These are phyloP conservation scores for Teleiodes luculella DNA, from an alignment of 2,888 invertebrate species.

Conservation along the genomic window DNA sequence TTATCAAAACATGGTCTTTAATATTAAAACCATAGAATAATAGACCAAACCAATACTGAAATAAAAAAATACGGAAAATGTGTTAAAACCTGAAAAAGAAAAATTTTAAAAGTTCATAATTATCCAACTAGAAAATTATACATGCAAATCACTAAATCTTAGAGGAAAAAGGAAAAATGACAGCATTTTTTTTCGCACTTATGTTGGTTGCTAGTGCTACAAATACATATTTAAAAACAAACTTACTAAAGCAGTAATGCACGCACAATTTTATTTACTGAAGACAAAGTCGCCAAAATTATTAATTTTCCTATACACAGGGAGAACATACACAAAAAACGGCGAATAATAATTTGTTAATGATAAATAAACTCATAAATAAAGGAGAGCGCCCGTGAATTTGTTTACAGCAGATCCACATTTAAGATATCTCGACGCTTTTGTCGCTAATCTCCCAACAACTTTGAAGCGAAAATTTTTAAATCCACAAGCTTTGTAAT, in stretches of 20 bases:
- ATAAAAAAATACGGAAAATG: too few relatives aligned
- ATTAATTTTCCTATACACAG: background rate
- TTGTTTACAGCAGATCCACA: conserved; percentile 78
- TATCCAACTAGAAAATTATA: too few relatives aligned
- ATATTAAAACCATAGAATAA: too few relatives aligned
- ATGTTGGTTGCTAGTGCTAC: too few relatives aligned
- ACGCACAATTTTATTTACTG: background rate
- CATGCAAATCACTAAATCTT: too few relatives aligned
- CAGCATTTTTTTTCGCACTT: too few relatives aligned
- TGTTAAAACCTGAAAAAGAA: too few relatives aligned
- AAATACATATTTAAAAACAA: background rate
- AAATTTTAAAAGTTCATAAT: too few relatives aligned
- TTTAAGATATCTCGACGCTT: conserved; percentile 74
- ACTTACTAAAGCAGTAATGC: background rate
- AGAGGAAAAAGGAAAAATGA: too few relatives aligned
- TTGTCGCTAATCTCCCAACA: conserved; percentile 77
- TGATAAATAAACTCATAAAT: conserved; percentile 80
- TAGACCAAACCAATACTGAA: too few relatives aligned
- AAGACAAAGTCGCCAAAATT: background rate
- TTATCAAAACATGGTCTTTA: too few relatives aligned
- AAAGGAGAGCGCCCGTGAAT: conserved; percentile 66
- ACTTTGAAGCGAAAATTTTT: conserved; percentile 75
- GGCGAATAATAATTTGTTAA: conserved; percentile 76
- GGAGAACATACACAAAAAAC: conserved; percentile 55
- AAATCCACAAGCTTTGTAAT: conserved; percentile 62